Evolutionary conservation across 2,113 vertebrate genomes (phyloP).

Genomic region (Hippocampus abdominalis): DNA sequence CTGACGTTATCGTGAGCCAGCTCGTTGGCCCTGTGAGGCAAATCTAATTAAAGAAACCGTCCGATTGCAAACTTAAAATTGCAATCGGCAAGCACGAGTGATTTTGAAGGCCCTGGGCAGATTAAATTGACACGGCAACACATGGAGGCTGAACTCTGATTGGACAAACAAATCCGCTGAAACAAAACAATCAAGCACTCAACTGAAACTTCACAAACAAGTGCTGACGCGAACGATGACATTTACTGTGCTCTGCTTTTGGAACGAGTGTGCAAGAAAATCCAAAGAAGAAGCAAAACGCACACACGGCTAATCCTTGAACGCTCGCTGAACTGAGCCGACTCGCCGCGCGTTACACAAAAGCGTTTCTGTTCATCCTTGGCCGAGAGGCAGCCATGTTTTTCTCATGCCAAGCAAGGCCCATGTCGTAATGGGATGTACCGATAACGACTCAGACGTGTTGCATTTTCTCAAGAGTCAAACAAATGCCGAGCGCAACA

Average conservation of each 20-base stretch:
- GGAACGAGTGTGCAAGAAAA: background rate
- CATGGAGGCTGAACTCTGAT: background rate
- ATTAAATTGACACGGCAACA: background rate
- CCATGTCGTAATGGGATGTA: slow-evolving; percentile 64
- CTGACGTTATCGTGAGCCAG: too few relatives aligned
- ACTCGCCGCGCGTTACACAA: slow-evolving; percentile 18
- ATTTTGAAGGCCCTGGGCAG: slow-evolving; percentile 12
- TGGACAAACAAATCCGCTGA: background rate
- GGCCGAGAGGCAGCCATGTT: slow-evolving; percentile 31
- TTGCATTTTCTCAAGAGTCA: slow-evolving; percentile 59
- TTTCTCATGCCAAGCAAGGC: slow-evolving; percentile 52
- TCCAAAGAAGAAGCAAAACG: background rate
- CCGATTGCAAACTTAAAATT: background rate
- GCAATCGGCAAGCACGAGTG: background rate
- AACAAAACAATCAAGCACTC: too few relatives aligned
- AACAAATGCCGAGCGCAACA: slow-evolving; percentile 62
- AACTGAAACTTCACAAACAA: too few relatives aligned
- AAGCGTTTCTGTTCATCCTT: slow-evolving; percentile 23
- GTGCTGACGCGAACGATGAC: too few relatives aligned
- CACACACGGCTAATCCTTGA: background rate
- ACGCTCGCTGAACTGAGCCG: slow-evolving; percentile 11
- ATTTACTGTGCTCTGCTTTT: background rate
- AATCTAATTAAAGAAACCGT: too few relatives aligned
- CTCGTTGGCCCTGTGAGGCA: too few relatives aligned
- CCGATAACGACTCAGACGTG: slow-evolving; percentile 57